Evolutionary conservation across 2,797 vertebrate species (phyloP).

Genomic region (Etheostoma perlongum): DNA sequence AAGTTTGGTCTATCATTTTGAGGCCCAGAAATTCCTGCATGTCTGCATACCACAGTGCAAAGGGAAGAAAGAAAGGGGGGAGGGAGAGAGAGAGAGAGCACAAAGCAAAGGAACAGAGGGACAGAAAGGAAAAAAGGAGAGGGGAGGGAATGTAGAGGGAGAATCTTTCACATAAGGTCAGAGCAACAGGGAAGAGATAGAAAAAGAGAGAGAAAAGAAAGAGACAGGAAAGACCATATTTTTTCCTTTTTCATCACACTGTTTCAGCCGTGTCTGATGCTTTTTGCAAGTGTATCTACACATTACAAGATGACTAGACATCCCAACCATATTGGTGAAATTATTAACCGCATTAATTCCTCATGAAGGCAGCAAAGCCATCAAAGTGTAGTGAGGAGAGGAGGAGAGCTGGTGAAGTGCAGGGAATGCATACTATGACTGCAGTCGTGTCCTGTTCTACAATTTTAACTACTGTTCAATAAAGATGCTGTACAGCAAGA

Average conservation of each 20-base stretch:
- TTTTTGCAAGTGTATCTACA: constrained; percentile 22
- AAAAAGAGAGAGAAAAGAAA: constrained; percentile 37
- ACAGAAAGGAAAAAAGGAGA: constrained; percentile 50
- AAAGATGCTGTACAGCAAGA: constrained; percentile 1
- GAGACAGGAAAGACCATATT: constrained; percentile 15
- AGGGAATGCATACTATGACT: constrained; percentile 16
- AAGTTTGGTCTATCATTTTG: constrained; percentile 84
- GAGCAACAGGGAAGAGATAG: constrained; percentile 55
- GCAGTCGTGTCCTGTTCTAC: constrained; percentile 4
- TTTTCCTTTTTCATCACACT: constrained; percentile 26
- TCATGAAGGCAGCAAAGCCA: constrained; percentile 25
- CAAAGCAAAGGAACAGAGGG: constrained; percentile 67
- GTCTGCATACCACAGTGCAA: constrained; percentile 84
- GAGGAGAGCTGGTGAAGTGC: neutral
- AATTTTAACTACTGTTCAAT: neutral
- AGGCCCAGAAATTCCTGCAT: constrained; percentile 85
- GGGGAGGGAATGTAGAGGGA: constrained; percentile 60
- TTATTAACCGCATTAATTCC: constrained; percentile 39
- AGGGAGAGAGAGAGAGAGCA: constrained; percentile 34
- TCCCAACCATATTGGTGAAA: constrained; percentile 28
- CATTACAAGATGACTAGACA: constrained; percentile 17
- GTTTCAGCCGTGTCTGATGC: constrained; percentile 10
- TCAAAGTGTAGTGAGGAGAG: constrained; percentile 17
- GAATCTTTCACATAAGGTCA: constrained; percentile 67
- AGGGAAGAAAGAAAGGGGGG: constrained; percentile 45